Evolutionary conservation across 2,797 vertebrate species (phyloP).

Genomic region (Heteromormyrus szaboi): DNA sequence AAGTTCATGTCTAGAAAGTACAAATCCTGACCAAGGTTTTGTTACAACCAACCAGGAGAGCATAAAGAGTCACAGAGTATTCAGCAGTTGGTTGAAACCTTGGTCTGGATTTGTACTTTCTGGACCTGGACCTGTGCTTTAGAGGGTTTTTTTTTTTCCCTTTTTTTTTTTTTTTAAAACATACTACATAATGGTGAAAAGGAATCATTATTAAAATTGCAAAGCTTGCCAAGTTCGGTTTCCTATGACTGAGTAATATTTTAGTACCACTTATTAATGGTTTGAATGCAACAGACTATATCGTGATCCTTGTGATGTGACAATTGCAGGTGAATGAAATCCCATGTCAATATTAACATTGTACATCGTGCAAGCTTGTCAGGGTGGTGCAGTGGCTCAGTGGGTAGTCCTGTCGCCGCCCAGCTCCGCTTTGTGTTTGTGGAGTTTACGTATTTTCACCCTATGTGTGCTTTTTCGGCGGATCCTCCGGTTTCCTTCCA

Average conservation of each 20-base stretch:
- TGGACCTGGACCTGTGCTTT: neutral
- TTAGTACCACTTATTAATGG: neutral
- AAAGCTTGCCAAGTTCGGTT: neutral
- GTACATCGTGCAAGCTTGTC: neutral
- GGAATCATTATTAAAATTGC: neutral
- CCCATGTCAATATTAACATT: neutral
- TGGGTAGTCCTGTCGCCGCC: neutral
- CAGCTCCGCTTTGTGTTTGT: neutral
- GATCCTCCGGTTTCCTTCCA: neutral
- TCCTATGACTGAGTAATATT: neutral
- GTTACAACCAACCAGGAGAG: neutral
- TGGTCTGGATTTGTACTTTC: neutral
- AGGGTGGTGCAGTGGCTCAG: neutral
- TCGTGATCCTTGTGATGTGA: neutral
- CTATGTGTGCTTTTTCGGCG: neutral
- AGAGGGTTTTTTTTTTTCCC: neutral
- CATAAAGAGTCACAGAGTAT: neutral
- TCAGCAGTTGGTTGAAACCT: neutral
- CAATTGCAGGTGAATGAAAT: neutral
- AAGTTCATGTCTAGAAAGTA: neutral
- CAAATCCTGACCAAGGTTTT: neutral
- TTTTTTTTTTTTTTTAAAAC: neutral
- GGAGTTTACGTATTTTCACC: neutral
- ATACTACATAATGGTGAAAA: neutral
- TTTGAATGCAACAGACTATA: neutral